phyloP scores from a whole-genome alignment of 2,888 invertebrate species.

The Boloria euphrosyne region DNA sequence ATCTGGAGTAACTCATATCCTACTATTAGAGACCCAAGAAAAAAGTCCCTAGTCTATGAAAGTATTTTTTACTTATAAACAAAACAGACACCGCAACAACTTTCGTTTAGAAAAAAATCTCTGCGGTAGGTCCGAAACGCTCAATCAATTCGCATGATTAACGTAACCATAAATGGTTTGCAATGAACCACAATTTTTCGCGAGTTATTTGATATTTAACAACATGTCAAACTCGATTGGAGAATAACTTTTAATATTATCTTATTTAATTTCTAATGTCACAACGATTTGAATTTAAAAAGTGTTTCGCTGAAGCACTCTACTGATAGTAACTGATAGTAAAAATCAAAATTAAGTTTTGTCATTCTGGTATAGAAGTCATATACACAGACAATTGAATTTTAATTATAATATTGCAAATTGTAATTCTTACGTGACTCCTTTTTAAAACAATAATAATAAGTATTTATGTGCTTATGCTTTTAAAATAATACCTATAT shows the following conservation, averaged over 20 bases:
- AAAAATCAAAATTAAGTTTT: too few species aligned
- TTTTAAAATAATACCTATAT: too few species aligned
- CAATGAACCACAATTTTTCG: constrained; percentile 25
- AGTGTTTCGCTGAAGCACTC: not conserved
- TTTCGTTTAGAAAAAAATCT: constrained; percentile 5
- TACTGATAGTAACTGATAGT: too few species aligned
- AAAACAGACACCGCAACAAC: constrained; percentile 1
- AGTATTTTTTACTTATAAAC: not conserved
- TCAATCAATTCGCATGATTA: constrained; percentile 17
- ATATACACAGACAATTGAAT: too few species aligned
- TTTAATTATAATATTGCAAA: too few species aligned
- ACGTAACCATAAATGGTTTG: constrained; percentile 20
- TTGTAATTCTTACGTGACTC: too few species aligned
- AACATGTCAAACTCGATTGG: constrained; percentile 13
- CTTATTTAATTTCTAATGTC: not conserved
- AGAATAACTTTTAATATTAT: constrained; percentile 3
- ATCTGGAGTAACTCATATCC: too few species aligned
- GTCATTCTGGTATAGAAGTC: too few species aligned
- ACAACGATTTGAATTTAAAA: not conserved
- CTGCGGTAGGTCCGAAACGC: constrained; percentile 24
- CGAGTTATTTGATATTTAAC: constrained; percentile 25
- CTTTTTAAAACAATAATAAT: too few species aligned
- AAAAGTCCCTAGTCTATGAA: not conserved
- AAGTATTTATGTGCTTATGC: too few species aligned
- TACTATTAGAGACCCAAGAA: too few species aligned